Evolutionary conservation across 2,797 vertebrate genomes (phyloP).

Genomic region (Leptatherina wallacei): DNA sequence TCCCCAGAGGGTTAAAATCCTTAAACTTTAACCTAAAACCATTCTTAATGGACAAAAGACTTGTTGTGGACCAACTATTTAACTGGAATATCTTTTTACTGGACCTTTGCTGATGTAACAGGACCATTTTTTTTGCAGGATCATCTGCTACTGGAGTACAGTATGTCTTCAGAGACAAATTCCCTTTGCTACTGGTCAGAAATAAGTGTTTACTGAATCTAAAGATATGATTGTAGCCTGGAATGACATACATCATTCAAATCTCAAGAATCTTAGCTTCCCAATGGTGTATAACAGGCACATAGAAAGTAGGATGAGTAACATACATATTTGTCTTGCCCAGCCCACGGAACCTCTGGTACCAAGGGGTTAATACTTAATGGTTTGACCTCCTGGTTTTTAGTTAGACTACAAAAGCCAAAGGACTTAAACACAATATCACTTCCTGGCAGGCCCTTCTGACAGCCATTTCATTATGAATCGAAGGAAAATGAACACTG

Average conservation of each 20-base stretch:
- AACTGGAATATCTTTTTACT: too few relatives aligned
- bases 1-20: too few relatives aligned
- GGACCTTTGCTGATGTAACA: background rate
- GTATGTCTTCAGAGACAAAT: too few relatives aligned
- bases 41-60: too few relatives aligned
- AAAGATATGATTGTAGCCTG: background rate
- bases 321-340: background rate
- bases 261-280: background rate
- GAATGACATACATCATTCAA: background rate
- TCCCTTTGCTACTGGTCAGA: too few relatives aligned
- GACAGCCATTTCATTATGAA: conserved; percentile 48
- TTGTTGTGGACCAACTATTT: too few relatives aligned
- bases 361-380: conserved; percentile 2
- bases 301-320: background rate
- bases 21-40: too few relatives aligned
- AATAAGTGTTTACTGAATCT: background rate
- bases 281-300: background rate
- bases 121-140: too few relatives aligned
- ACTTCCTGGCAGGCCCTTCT: conserved; percentile 33
- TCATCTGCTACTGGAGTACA: too few relatives aligned
- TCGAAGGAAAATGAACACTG: conserved; percentile 39
- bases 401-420: conserved; percentile 21
- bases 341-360: background rate
- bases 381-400: conserved; percentile 36
- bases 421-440: conserved; percentile 32